A percentile compares a stretch with the other conserved stretches of the same genome.
These are phyloP conservation scores for Seriola aureovittata DNA, from an alignment of 2,113 vertebrate species.

Conservation along the genomic window DNA sequence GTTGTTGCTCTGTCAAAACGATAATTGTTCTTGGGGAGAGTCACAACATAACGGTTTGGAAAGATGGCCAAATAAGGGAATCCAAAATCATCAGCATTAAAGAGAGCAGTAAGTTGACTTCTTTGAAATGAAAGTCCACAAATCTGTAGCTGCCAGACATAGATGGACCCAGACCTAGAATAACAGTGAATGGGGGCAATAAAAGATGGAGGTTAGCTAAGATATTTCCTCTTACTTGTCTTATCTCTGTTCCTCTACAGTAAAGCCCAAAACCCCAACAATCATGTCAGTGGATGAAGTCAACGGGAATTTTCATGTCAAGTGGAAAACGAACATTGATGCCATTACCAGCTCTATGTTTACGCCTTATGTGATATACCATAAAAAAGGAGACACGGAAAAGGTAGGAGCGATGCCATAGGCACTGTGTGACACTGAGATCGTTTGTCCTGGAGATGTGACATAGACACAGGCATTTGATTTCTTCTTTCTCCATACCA, in stretches of 20 bases:
- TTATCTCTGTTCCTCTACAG: constrained; percentile 39
- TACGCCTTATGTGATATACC: constrained; percentile 49
- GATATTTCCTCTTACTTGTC: not conserved
- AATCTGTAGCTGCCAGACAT: not conserved
- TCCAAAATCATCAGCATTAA: accelerated
- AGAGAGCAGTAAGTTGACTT: constrained; percentile 63
- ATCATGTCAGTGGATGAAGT: constrained; percentile 32
- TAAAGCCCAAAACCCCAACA: constrained; percentile 74
- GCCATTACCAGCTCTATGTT: accelerated
- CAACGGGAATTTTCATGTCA: constrained; percentile 56
- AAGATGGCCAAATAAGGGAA: not conserved
- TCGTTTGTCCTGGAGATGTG: not conserved
- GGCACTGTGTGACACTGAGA: not conserved
- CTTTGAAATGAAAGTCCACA: not conserved
- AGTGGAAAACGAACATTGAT: constrained; percentile 45
- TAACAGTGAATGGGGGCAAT: not conserved
- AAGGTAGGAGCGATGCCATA: constrained; percentile 42
- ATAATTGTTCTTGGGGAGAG: accelerated
- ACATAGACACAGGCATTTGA: not conserved
- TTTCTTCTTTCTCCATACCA: not conserved
- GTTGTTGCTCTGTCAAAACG: constrained; percentile 44
- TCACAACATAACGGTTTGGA: constrained; percentile 17
- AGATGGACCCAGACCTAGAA: not conserved
- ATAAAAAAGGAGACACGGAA: constrained; percentile 45
- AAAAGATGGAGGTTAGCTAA: not conserved